Conservation (phyloP, 2,888 invertebrate species). For the Perizoma affinitatum region DNA sequence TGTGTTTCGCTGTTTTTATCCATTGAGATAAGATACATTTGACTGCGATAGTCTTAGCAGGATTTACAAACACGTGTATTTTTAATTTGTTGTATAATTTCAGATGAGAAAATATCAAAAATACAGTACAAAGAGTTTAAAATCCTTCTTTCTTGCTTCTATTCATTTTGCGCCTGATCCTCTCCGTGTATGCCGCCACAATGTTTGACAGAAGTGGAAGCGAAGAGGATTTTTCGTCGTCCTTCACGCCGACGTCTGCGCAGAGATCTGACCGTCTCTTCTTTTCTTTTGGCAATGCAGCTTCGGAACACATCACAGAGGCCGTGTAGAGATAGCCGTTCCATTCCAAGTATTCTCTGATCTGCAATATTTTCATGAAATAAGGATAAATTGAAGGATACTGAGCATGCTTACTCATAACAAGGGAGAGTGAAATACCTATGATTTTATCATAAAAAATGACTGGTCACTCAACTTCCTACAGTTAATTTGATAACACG, state of each 20-base stretch:
- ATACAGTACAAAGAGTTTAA: constrained; percentile 13
- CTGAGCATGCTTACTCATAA: too few relatives aligned
- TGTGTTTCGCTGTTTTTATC: too few relatives aligned
- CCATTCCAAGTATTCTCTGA: constrained; percentile 87
- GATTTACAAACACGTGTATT: too few relatives aligned
- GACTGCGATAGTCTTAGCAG: too few relatives aligned
- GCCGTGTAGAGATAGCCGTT: constrained; percentile 87
- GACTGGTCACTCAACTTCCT: too few relatives aligned
- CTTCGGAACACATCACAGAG: constrained; percentile 80
- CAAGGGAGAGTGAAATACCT: too few relatives aligned
- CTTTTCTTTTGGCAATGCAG: constrained; percentile 60
- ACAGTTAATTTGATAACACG: too few relatives aligned
- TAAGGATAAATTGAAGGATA: too few relatives aligned
- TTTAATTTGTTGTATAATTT: too few relatives aligned
- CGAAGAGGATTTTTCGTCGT: constrained; percentile 77
- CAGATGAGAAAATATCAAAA: too few relatives aligned
- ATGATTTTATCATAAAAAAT: too few relatives aligned
- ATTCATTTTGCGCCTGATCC: constrained; percentile 72
- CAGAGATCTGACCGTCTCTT: constrained; percentile 62
- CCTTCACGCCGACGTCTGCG: constrained; percentile 76
- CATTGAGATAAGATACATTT: too few relatives aligned
- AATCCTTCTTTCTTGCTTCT: constrained; percentile 56
- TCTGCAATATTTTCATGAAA: constrained; percentile 7
- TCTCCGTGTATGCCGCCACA: constrained; percentile 80
- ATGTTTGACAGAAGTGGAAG: constrained; percentile 81